Base-by-base conservation (phyloP, 30 jellyfish, hydroid and myxozoan species). In the Cassiopea andromeda region DNA sequence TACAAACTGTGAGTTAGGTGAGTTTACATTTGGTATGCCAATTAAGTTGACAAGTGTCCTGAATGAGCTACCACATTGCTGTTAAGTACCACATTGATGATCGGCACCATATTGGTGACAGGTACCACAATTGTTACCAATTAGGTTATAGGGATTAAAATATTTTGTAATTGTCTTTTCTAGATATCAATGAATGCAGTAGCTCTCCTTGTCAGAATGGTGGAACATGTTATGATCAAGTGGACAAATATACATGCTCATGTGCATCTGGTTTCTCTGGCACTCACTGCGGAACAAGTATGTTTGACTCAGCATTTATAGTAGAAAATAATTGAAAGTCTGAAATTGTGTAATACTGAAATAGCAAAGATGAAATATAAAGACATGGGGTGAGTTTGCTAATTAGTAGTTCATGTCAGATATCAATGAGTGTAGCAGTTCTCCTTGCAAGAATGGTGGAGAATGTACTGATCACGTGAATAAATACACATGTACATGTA, bases 401-500 rank as follows among this genome's bases (percentile, higher is more conserved):
- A 13, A 2, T 8, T 8, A 3, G 43, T 61, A 7, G 12, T 2
- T 72, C 83, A 4, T 75, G 27, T 15, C 60, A 80, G 88, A 80
- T 7, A 38, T 59, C 8, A n/a, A 80, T 60, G 88, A 80, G 60
- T 83, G 92, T 59, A 54, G 74, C 73, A 83, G 92, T 45, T 14
- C 83, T 10, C 92, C 92, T 46, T 83, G 92, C 45, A 58, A 69
- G 47, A 69, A 83, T 58, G 92, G 78, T 50, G 92, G 85, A 17
- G 59, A 77, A 12, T 83, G 92, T 48, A 73, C 43, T 54, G 74
- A 83, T 49, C 77, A 74, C n/a, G 67, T 72, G 50, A 72, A 71
- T 60, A n/a, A 54, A 73, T 83, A 83, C 44, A 48, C 78, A 19
- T 83, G 92, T 82, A 44, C 75, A 17, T 83, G 92, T 83, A 69